These are phyloP conservation scores for Acanthochromis polyacanthus DNA, from an alignment of 2,113 vertebrate genomes.

Conservation along the genomic window DNA sequence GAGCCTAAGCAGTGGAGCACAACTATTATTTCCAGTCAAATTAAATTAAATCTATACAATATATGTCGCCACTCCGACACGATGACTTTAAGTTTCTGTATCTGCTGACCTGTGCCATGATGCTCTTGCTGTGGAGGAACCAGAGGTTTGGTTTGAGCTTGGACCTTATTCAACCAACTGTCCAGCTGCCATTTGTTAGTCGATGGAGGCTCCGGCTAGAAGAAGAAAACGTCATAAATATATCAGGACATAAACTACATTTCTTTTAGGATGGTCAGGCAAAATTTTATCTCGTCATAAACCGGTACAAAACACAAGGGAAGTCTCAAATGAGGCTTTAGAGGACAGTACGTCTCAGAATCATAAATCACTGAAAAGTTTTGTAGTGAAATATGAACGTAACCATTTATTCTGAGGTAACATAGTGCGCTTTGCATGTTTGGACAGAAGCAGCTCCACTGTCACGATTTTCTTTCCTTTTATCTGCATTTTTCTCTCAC, in stretches of 20 bases:
- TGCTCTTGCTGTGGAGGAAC: constrained; percentile 91
- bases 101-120: constrained; percentile 84
- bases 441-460: not conserved
- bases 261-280: not conserved
- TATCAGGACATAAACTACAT: not conserved
- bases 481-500: not conserved
- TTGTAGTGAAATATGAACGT: not conserved
- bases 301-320: not conserved
- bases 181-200: constrained; percentile 97
- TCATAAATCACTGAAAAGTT: not conserved
- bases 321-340: not conserved
- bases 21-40: constrained; percentile 24
- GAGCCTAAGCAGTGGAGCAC: constrained; percentile 62
- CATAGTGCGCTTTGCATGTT: not conserved
- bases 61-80: not conserved
- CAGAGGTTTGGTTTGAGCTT: constrained; percentile 94
- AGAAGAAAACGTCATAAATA: not conserved
- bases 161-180: constrained; percentile 98
- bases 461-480: not conserved
- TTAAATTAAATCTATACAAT: not conserved
- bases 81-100: not conserved
- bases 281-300: not conserved
- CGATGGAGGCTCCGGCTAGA: constrained; percentile 92
- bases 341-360: not conserved
- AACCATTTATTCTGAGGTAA: not conserved